Conservation (phyloP, 2,113 vertebrate species). For the Otocyon megalotis region DNA sequence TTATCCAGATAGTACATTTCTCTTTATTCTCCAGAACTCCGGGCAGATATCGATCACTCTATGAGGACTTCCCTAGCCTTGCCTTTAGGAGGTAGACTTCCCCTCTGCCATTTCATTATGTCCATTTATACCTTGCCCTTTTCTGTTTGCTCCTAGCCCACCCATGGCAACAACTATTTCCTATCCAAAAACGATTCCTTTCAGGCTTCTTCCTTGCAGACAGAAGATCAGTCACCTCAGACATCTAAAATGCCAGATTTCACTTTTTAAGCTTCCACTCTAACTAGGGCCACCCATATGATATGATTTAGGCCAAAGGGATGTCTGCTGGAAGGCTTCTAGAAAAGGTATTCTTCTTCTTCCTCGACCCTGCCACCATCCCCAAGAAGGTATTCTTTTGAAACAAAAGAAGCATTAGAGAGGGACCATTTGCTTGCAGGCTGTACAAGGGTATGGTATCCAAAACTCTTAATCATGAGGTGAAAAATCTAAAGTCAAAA, state of each 20-base stretch:
- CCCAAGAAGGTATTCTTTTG: neutral
- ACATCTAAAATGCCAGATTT: neutral
- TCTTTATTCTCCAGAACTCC: neutral
- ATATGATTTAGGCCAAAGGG: neutral
- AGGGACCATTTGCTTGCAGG: neutral
- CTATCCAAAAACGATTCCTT: neutral
- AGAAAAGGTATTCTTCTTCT: neutral
- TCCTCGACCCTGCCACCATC: too few relatives aligned
- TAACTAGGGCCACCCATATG: neutral
- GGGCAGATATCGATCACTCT: neutral
- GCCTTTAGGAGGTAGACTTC: neutral
- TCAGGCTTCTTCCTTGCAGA: neutral
- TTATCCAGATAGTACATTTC: neutral
- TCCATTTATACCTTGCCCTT: neutral
- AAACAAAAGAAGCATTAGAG: neutral
- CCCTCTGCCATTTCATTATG: neutral
- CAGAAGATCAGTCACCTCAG: neutral
- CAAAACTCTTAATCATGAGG: neutral
- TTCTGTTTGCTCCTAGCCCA: neutral
- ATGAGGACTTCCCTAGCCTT: neutral
- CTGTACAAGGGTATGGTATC: neutral
- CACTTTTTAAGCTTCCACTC: neutral
- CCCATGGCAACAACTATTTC: neutral
- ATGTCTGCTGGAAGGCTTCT: neutral
- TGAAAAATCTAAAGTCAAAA: neutral